These are phyloP conservation scores for Pseudorhombus dupliciocellatus DNA, from an alignment of 2,113 vertebrate species.

Conservation along the genomic window DNA sequence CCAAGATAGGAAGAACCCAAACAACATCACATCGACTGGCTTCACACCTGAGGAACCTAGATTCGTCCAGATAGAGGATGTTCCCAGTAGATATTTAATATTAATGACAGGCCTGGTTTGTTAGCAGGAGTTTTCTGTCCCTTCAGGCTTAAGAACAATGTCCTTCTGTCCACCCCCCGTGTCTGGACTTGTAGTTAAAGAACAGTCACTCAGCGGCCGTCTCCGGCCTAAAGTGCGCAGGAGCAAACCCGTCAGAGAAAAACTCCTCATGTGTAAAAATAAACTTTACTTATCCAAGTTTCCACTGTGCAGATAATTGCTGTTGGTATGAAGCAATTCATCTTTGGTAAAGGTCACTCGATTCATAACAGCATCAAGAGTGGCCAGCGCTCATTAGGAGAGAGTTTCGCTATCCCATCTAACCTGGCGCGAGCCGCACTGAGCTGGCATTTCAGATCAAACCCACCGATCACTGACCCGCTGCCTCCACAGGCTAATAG, in stretches of 20 bases:
- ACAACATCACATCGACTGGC: too few relatives aligned
- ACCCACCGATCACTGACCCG: conserved; percentile 43
- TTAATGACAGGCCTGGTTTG: conserved; percentile 1
- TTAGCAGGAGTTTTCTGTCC: not conserved
- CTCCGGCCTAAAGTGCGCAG: not conserved
- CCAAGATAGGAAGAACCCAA: too few relatives aligned
- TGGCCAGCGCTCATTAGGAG: conserved; percentile 67
- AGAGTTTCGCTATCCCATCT: conserved; percentile 32
- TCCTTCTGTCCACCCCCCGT: not conserved
- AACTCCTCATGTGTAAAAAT: conserved; percentile 60
- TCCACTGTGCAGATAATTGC: conserved; percentile 68
- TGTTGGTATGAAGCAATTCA: conserved; percentile 52
- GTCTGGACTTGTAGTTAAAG: conserved; percentile 2
- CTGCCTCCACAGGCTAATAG: conserved; percentile 39
- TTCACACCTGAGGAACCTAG: too few relatives aligned
- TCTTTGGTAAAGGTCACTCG: conserved; percentile 68
- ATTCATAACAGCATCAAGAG: conserved; percentile 58
- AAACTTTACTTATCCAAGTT: conserved; percentile 51
- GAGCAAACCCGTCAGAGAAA: conserved; percentile 1
- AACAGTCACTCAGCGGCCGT: not conserved
- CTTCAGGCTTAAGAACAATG: not conserved
- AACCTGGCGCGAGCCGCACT: conserved; percentile 43
- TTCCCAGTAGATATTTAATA: not conserved
- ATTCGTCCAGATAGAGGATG: too few relatives aligned
- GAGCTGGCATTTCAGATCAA: conserved; percentile 68